Percentiles rank a stretch among this genome's conserved stretches.
Evolutionary conservation across 2,888 invertebrate species (phyloP).

Genomic region (Abscondita cerata): DNA sequence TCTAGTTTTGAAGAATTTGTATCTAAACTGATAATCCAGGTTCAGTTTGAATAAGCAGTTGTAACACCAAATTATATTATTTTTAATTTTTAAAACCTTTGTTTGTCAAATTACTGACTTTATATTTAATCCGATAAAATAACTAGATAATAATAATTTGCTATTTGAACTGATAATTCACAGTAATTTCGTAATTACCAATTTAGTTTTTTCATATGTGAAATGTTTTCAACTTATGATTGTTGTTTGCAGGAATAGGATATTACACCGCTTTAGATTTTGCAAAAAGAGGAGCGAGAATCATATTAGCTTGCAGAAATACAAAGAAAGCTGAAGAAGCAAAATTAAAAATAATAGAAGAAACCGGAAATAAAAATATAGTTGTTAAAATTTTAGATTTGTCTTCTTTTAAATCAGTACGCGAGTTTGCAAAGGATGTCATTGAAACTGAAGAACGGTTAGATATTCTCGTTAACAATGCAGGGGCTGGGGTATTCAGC

Average conservation of each 20-base stretch:
- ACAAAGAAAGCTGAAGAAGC: slow-evolving; percentile 46
- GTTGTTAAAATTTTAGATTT: slow-evolving; percentile 61
- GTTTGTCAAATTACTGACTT: too few relatives aligned
- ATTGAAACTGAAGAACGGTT: slow-evolving; percentile 62
- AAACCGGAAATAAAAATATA: slow-evolving; percentile 52
- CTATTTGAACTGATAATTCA: too few relatives aligned
- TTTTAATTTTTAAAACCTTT: too few relatives aligned
- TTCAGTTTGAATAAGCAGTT: too few relatives aligned
- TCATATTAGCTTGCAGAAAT: slow-evolving; percentile 64
- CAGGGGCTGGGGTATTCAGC: slow-evolving; percentile 62
- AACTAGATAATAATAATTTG: too few relatives aligned
- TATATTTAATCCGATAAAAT: too few relatives aligned
- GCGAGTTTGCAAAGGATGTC: slow-evolving; percentile 67
- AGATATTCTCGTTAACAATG: slow-evolving; percentile 71
- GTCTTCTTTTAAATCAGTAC: slow-evolving; percentile 63
- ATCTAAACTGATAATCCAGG: too few relatives aligned
- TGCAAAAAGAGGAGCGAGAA: slow-evolving; percentile 60
- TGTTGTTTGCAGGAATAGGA: slow-evolving; percentile 56
- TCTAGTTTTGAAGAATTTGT: too few relatives aligned
- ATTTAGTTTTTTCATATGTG: too few relatives aligned
- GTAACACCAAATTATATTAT: too few relatives aligned
- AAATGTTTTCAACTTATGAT: too few relatives aligned
- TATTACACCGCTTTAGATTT: slow-evolving; percentile 56
- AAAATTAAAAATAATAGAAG: slow-evolving; percentile 44
- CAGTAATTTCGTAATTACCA: too few relatives aligned